Base-by-base conservation (phyloP, 2,113 vertebrate genomes). In the Camelus bactrianus region DNA sequence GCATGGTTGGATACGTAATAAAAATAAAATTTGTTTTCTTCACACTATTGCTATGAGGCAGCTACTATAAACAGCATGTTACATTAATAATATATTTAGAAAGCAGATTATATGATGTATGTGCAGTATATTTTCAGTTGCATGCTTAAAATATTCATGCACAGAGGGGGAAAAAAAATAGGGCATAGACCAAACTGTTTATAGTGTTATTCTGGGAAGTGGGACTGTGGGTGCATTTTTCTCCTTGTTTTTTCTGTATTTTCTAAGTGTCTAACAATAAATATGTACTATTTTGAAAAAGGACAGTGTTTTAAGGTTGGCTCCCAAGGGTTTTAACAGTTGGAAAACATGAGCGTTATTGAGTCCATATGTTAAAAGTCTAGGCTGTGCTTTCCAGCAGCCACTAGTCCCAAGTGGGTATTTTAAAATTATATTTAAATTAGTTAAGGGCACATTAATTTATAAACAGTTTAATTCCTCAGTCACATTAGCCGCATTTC, bases 41-140 rank as follows among this genome's bases (percentile, higher is more conserved):
- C 72, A 28, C 20, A 88, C 52, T 46, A 72, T 32, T 65, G 50
- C 89, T 65, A 72, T 91, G 92, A 96, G 93, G 73, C 6, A 89
- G 50, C 89, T 79, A 91, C 96, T 89, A 95, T 91, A 94, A 97
- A 90, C 73, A 97, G 72, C 38, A 30, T 94, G 89, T 94, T 77
- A 73, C 86, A 97, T 96, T 91, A 97, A 94, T 94, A 97, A 96
- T 96, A 97, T 85, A 85, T 97, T 92, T 96, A 94, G 92, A 91
- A 97, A 95, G 82, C 64, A 58, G 56, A 86, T 79, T 93, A 69
- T 94, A 42, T 76, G 84, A 93, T 97, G 70, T 95, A 91, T 67
- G 42, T 64, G 58, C 24, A 60, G 32, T 85, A 82, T 93, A 96
- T 93, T 95, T 97, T 81, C 54, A 94, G 60, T 91, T 96, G 70